Percentiles rank a stretch among this genome's conserved stretches.
Conservation (phyloP, 2,888 invertebrate species). For the Nycteola revayana region DNA sequence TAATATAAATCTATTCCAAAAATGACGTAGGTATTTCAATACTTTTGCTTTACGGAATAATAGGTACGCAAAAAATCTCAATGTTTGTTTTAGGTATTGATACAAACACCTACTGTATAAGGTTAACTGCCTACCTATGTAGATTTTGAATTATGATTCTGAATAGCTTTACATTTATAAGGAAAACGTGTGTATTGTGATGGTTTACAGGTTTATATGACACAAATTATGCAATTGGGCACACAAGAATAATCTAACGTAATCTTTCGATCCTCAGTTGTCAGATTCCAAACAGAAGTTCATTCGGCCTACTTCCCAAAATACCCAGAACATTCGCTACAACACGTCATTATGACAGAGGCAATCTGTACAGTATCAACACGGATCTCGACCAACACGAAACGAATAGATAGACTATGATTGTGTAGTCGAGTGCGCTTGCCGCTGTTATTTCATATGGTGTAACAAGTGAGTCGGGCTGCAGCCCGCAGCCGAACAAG, state of each 20-base stretch:
- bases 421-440: constrained; percentile 25
- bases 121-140: no score
- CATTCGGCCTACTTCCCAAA: constrained; percentile 48
- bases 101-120: no score
- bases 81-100: no score
- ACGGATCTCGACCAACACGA: constrained; percentile 19
- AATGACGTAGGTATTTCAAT: no score
- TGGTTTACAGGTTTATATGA: no score
- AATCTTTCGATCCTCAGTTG: constrained; percentile 12
- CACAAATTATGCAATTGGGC: not conserved
- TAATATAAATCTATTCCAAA: no score
- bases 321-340: constrained; percentile 36
- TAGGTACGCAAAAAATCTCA: no score
- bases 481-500: constrained; percentile 49
- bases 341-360: constrained; percentile 36
- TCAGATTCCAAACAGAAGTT: constrained; percentile 41
- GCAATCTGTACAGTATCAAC: constrained; percentile 44
- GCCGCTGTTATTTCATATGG: constrained; percentile 49
- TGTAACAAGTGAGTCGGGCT: constrained; percentile 37
- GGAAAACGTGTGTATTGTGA: no score
- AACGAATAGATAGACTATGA: constrained; percentile 8
- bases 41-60: no score
- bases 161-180: no score
- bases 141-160: no score
- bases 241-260: not conserved